These are phyloP conservation scores for Lethocerus indicus DNA, from an alignment of 1,140 invertebrate species.

Conservation along the genomic window DNA sequence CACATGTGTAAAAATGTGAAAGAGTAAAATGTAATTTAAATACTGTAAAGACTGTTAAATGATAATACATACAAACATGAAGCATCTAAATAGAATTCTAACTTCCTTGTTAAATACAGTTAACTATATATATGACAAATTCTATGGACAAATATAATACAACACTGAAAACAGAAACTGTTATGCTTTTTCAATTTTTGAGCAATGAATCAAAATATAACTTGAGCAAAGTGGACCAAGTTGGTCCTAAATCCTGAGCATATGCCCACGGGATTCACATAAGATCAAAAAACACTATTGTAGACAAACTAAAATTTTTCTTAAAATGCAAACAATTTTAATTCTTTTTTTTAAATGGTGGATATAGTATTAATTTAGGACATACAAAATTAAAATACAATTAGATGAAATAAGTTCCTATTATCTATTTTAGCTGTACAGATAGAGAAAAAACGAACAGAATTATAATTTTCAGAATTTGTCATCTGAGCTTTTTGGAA, in stretches of 20 bases:
- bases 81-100: background rate
- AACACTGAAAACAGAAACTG: background rate
- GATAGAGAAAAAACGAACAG: too few species aligned
- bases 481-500: too few species aligned
- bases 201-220: conserved; percentile 14
- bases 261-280: background rate
- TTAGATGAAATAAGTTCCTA: too few species aligned
- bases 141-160: background rate
- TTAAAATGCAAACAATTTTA: background rate
- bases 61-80: too few species aligned
- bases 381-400: background rate
- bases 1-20: too few species aligned
- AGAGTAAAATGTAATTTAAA: background rate
- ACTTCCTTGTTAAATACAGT: background rate
- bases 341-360: background rate
- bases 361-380: background rate
- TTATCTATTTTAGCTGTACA: too few species aligned
- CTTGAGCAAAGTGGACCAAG: conserved; percentile 12
- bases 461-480: too few species aligned
- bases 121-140: background rate
- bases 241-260: background rate
- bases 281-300: background rate
- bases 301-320: background rate
- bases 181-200: conserved; percentile 6
- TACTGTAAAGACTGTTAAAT: background rate